Percentiles rank a stretch among this genome's conserved stretches.
Evolutionary conservation across 2,888 invertebrate genomes (phyloP).

Genomic region (Timema podura): DNA sequence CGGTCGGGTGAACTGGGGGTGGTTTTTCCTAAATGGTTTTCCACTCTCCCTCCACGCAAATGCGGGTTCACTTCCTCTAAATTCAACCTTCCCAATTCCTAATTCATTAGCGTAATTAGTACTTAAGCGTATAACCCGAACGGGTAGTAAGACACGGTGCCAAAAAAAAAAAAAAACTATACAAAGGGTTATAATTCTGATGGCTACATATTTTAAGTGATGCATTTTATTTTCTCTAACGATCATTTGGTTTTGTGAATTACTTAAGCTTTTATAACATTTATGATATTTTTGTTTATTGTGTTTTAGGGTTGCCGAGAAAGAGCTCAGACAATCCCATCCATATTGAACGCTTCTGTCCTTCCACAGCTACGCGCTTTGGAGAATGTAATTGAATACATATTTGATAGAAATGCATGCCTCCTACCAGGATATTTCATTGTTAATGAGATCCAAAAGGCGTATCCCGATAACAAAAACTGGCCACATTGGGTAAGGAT

Average conservation of each 20-base stretch:
- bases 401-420: slow-evolving; percentile 89
- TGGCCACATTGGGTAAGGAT: slow-evolving; percentile 88
- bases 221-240: neutral
- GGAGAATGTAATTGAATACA: slow-evolving; percentile 77
- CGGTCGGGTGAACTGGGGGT: no score
- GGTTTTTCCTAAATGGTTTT: no score
- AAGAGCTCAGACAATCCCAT: slow-evolving; percentile 78
- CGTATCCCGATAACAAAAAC: slow-evolving; percentile 70
- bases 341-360: slow-evolving; percentile 71
- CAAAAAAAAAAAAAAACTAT: no score
- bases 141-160: no score
- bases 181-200: no score
- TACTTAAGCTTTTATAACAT: neutral
- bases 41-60: no score
- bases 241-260: neutral
- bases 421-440: slow-evolving; percentile 92
- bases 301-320: slow-evolving; percentile 70
- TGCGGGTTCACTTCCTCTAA: no score
- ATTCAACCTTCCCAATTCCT: no score
- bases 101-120: no score
- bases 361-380: slow-evolving; percentile 78
- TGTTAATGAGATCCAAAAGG: slow-evolving; percentile 91
- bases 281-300: neutral
- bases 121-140: no score
- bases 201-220: neutral